Conservation (phyloP, 1,140 invertebrate species). For the Drosophila bipectinata region DNA sequence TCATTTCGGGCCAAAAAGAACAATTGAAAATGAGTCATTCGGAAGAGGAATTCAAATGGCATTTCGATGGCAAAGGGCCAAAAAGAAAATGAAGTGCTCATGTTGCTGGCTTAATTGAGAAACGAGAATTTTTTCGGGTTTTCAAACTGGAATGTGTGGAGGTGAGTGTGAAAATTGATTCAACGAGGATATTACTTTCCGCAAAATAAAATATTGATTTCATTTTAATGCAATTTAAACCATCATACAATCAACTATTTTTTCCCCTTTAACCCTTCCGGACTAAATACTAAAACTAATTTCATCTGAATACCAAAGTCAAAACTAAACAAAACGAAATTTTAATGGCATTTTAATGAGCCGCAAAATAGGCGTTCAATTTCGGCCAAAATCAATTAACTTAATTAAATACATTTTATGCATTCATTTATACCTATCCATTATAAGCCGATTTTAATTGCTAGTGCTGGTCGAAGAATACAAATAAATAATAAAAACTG, state of each 20-base stretch:
- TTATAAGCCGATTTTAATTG: conserved; percentile 62
- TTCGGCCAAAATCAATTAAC: conserved; percentile 66
- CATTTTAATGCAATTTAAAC: conserved; percentile 8
- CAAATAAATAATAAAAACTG: conserved; percentile 18
- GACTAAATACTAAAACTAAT: conserved; percentile 15
- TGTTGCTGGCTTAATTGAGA: conserved; percentile 27
- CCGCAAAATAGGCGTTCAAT: conserved; percentile 63
- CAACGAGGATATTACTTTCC: not conserved
- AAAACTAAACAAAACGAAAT: conserved; percentile 38
- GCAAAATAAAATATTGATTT: not conserved
- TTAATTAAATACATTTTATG: conserved; percentile 56
- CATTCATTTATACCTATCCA: conserved; percentile 39
- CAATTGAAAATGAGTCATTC: conserved; percentile 45
- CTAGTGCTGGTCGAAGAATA: conserved; percentile 6
- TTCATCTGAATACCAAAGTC: conserved; percentile 48
- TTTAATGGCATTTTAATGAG: conserved; percentile 79
- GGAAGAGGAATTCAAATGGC: conserved; percentile 34
- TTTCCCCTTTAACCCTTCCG: conserved; percentile 4
- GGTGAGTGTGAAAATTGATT: conserved; percentile 27
- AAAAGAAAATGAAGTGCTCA: conserved; percentile 38
- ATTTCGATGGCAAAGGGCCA: conserved; percentile 30
- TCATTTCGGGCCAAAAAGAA: conserved; percentile 22
- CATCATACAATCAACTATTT: too few species aligned
- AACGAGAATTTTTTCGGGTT: conserved; percentile 26
- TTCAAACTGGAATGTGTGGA: not conserved